Conservation (phyloP, 2,113 vertebrate species). For the Callionymus lyra region DNA sequence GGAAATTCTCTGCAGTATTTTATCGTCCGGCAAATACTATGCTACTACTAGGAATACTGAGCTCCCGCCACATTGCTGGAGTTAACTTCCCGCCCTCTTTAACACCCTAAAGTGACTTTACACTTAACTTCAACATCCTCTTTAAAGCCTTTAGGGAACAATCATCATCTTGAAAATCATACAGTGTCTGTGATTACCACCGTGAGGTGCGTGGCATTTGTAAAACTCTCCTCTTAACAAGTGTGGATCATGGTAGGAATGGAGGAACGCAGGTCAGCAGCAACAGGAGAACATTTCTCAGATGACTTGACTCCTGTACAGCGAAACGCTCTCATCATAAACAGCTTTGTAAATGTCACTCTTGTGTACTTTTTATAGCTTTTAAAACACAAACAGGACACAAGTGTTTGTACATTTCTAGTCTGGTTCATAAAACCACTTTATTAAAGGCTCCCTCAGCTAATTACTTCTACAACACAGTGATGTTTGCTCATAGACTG, state of each 20-base stretch:
- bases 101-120: conserved; percentile 15
- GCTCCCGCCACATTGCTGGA: conserved; percentile 4
- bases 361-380: too few species aligned
- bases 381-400: too few species aligned
- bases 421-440: too few species aligned
- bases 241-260: neutral
- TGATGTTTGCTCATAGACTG: too few species aligned
- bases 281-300: conserved; percentile 27
- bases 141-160: conserved; percentile 26
- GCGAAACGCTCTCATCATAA: neutral
- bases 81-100: conserved; percentile 24
- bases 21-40: too few species aligned
- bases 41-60: conserved; percentile 8
- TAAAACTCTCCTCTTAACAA: conserved; percentile 12
- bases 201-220: conserved; percentile 3
- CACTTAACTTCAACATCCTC: conserved; percentile 2
- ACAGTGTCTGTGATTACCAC: conserved; percentile 22
- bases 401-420: too few species aligned
- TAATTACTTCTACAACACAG: too few species aligned
- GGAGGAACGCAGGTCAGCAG: conserved; percentile 17
- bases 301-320: conserved; percentile 22
- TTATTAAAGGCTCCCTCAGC: too few species aligned
- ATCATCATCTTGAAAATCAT: conserved; percentile 20
- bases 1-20: too few species aligned
- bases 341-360: neutral